Conservation (phyloP, 2,797 vertebrate species). For the Potorous gilbertii region DNA sequence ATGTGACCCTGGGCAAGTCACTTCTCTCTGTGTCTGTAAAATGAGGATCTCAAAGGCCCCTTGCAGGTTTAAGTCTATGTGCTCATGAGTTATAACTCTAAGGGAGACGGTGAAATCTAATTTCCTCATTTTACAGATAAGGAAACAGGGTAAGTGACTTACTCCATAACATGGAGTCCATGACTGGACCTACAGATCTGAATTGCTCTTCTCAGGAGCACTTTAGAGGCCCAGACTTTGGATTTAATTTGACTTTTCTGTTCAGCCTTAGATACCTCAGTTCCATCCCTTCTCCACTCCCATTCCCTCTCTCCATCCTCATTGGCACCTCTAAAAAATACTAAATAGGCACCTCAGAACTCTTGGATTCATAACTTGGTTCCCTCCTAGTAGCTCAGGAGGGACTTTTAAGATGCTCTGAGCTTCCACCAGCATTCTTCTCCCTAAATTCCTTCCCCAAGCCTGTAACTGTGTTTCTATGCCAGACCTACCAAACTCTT, state of each 20-base stretch:
- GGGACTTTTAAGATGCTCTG: background rate
- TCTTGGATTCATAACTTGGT: background rate
- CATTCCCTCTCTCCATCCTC: background rate
- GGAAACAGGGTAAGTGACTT: background rate
- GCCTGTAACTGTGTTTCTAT: background rate
- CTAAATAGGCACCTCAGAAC: background rate
- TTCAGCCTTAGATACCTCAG: background rate
- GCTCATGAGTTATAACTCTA: background rate
- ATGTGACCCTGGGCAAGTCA: background rate
- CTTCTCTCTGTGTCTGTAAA: background rate
- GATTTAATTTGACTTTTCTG: background rate
- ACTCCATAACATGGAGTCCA: background rate
- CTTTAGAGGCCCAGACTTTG: background rate
- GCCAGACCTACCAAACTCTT: background rate
- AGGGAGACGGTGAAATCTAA: background rate
- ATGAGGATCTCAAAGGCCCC: background rate
- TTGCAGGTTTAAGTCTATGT: background rate
- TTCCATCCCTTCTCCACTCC: background rate
- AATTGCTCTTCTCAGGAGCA: background rate
- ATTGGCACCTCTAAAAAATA: too few relatives aligned
- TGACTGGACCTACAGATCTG: too few relatives aligned
- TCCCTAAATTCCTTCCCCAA: too few relatives aligned
- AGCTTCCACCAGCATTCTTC: background rate
- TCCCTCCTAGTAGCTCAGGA: background rate
- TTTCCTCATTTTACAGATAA: background rate